Base-by-base conservation (phyloP, 2,797 vertebrate species). In the Salarias fasciatus region DNA sequence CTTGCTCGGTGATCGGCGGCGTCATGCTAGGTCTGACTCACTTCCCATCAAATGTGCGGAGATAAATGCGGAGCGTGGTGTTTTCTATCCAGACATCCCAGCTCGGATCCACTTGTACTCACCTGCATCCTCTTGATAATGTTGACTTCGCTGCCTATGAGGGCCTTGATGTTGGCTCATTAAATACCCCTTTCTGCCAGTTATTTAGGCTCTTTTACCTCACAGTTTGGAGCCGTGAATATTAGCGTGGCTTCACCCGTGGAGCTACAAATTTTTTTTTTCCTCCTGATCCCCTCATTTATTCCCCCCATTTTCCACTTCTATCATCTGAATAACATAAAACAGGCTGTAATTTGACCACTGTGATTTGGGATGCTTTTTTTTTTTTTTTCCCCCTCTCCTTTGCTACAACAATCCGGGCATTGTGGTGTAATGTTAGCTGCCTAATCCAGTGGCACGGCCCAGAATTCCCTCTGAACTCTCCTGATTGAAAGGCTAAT, bases 121-220 rank as follows among this genome's bases (percentile, higher is more conserved):
- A 89, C 86, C 84, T 87, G 85, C 79, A 72, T 79, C 79, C 84
- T 79, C 76, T 84, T 65, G 69, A 87, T 77, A 73, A 51, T 67
- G 71, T 59, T 75, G 61, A 73, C 73, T 77, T 65, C 56, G 6
- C 72, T 52, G 80, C 41, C 63, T 73, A 12, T 62, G 58, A 77
- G 74, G 69, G 78, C 69, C 72, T 75, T 43, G 36, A 69, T 70
- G 77, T 77, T 79, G 82, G 62, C 75, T 82, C 69, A 65, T 79
- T 86, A 72, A 84, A 83, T 41, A 43, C 30, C 47, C 18, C 69
- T 68, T 63, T 68, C 59, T 78, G 62, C 59, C 79, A 67, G 65
- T 81, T 86, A 81, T 80, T 85, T 69, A 75, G 73, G 42, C 75
- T 72, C 60, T 63, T 86, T 82, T 65, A 70, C 57, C 50, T 76